Base-by-base conservation (phyloP, 2,888 invertebrate species). In the Copidosoma aretas region DNA sequence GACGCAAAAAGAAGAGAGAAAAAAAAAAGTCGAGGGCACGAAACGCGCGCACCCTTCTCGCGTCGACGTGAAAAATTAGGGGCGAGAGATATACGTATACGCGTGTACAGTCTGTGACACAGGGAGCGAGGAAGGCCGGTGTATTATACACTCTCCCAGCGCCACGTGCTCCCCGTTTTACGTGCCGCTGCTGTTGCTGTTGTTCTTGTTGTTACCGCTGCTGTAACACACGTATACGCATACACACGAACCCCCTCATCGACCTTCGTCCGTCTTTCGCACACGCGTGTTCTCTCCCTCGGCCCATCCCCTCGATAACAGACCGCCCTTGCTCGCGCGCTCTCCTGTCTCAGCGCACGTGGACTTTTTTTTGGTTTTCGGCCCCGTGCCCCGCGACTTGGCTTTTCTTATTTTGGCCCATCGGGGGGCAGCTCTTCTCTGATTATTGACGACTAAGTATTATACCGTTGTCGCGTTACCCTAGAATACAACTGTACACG, bases 261-360 rank as follows among this genome's bases (percentile, higher is more conserved):
- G 61, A 60, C 64, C 68, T 70, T 71, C 62, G 54, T 59, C 60
- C 56, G 65, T 65, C 64, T 65, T 60, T 62, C 54, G 17, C 43
- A 46, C 17, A 46, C 43, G 17, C 43, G 43, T 46, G 8, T 12
- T 17, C 17, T 17, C 43, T 12, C 43, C 43, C 43, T 12, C 43
- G 8, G 8, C 43, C 43, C 12, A 15, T 12, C 43, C 41, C 14
- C 41, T 41, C 14, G 41, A 14, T 14, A 41, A 14, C 41, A 10
- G 10, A 10, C 41, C 10, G 41, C 41, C 41, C 41, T 41, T 41
- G 41, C 14, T 14, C 14, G 10, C 41, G 41, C 41, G 41, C 41
- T 8, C 41, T 41, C 43, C 3, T 17, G 43, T 17, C 43, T 17
- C 12, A 3, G 43, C 43, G 43, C 43, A 46, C 43, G 43, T 17